These are phyloP conservation scores for Archips xylosteana DNA, from an alignment of 2,888 invertebrate species.

Conservation along the genomic window DNA sequence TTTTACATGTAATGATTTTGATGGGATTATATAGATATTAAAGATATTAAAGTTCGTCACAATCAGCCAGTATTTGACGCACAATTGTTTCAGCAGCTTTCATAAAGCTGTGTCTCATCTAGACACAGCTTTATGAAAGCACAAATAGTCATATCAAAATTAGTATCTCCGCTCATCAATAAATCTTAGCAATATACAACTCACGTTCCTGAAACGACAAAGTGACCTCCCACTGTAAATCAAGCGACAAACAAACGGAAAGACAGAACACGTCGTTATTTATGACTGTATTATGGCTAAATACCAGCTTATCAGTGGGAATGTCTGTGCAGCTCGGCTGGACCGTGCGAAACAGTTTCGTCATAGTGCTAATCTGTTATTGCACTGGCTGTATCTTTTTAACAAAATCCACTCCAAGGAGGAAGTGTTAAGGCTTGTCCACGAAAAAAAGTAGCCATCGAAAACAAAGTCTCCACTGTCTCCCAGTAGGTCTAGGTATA, in stretches of 20 bases:
- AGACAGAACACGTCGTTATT: conserved; percentile 50
- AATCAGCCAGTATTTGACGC: no score
- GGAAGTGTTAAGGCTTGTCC: no score
- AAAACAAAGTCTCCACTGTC: no score
- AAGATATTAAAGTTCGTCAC: no score
- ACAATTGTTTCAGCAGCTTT: no score
- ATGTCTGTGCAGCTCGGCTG: conserved; percentile 52
- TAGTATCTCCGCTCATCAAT: not conserved
- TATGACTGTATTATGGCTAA: conserved; percentile 55
- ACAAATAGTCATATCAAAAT: not conserved
- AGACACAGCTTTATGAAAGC: not conserved
- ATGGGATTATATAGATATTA: no score
- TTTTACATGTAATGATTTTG: no score
- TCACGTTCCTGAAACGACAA: conserved; percentile 9
- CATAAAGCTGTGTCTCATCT: no score
- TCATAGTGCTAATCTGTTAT: conserved; percentile 47
- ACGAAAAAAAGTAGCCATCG: no score
- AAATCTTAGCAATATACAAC: not conserved
- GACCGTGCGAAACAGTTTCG: conserved; percentile 75
- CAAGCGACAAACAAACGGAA: conserved; percentile 49
- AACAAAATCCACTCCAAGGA: not conserved
- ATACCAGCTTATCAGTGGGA: conserved; percentile 49
- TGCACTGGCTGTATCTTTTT: not conserved
- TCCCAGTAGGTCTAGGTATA: no score
- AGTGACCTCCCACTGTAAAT: conserved; percentile 37